Percentiles rank a stretch among this genome's conserved stretches.
Conservation (phyloP, 2,888 invertebrate species). For the Rotaria macrura region DNA sequence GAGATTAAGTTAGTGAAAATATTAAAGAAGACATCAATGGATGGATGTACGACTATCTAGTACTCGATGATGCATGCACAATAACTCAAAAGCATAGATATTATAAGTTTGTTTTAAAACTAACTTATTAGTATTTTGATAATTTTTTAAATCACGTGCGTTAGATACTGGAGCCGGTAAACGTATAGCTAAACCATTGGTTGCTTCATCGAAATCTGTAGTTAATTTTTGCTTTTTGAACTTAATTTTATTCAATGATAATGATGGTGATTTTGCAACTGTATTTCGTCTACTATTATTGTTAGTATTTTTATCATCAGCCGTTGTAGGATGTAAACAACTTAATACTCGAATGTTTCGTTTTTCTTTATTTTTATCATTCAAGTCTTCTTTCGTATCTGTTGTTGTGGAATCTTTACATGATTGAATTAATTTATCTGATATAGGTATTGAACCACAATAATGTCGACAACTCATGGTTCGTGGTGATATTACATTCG, state of each 20-base stretch:
- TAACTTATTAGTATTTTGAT: background rate
- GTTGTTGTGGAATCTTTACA: background rate
- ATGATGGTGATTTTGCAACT: background rate
- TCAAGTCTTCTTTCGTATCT: background rate
- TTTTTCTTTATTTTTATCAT: background rate
- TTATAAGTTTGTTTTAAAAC: no score
- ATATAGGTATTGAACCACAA: background rate
- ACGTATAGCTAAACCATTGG: background rate
- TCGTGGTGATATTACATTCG: background rate
- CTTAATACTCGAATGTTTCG: background rate
- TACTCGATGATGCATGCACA: no score
- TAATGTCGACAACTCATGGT: background rate
- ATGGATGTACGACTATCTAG: no score
- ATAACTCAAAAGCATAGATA: no score
- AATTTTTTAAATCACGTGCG: background rate
- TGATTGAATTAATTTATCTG: background rate
- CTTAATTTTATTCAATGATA: background rate
- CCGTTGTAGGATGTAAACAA: background rate
- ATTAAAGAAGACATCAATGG: no score
- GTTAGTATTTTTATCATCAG: background rate
- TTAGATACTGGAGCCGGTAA: background rate
- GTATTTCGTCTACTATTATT: background rate
- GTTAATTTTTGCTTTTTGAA: background rate
- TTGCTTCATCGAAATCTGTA: background rate
- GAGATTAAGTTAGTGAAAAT: no score